Evolutionary conservation across 2,888 invertebrate genomes (phyloP), one percentile per base, ranked within the genome.

Genomic region (Chymomyza fuscimana): DNA sequence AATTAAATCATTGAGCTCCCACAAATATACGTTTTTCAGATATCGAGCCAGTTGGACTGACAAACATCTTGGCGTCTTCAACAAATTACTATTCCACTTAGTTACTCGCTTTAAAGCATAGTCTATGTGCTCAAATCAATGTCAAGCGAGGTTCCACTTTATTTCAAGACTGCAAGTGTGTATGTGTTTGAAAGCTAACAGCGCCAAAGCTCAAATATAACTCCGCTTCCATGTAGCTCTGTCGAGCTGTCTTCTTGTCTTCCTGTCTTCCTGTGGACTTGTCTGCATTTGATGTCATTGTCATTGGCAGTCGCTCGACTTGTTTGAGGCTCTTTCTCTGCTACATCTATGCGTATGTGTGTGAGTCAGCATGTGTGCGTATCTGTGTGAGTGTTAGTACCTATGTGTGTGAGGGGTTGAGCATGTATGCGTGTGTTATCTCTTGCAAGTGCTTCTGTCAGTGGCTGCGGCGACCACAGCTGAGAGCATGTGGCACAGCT

Each of bases 251-350:
- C 40, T 46, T 46, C 58, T 54, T 61, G 58, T 71, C 58, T 25
- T 19, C 12, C 76, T 61, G 58, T 71, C 58, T 25, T 19, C 12
- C 76, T 74, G 75, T 83, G 79, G 81, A 78, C 72, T 76, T 77
- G 81, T 76, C 88, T 83, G 88, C 84, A 83, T 77, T 79, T 84
- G 86, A 86, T 88, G 85, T 81, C 87, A 84, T 78, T 85, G 84
- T 86, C 88, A 85, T 78, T 81, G 85, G 76, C 87, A 86, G 85
- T 76, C 72, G 70, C 75, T 72, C 67, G 77, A 54, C 54, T 54
- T 54, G 54, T 12, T 22, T 22, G 22, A 54, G 54, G 16, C 66
- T 72, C 69, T 72, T 68, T 84, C 71, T 86, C 82, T 81, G 74
- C 87, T 72, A 52, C 36, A 36, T 15, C 54, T 22, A 19, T 22